Evolutionary conservation across 2,113 vertebrate genomes (phyloP).

Genomic region (Sminthopsis crassicaudata): DNA sequence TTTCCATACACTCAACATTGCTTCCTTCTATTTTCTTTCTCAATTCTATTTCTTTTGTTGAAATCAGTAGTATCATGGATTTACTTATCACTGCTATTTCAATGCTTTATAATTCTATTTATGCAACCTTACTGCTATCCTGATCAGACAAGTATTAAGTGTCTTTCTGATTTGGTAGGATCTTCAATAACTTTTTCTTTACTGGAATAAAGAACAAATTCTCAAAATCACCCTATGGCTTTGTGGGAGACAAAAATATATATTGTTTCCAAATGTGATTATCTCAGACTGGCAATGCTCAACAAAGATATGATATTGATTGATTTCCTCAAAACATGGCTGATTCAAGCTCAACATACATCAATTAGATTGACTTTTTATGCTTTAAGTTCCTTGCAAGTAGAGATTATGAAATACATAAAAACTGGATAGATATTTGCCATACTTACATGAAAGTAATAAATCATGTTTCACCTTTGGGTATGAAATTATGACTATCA

Average conservation of each 20-base stretch:
- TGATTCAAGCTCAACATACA: background rate
- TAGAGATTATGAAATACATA: background rate
- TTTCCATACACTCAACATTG: too few relatives aligned
- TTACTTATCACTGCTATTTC: background rate
- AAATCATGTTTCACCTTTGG: background rate
- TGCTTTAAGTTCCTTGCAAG: background rate
- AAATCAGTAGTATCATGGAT: background rate
- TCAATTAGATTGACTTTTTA: background rate
- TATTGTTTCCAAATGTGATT: background rate
- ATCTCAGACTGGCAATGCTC: background rate
- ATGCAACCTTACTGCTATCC: background rate
- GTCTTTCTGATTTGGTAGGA: background rate
- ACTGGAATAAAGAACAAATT: background rate
- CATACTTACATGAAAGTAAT: background rate
- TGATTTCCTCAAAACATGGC: slow-evolving; percentile 1
- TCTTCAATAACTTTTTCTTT: background rate
- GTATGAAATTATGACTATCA: background rate
- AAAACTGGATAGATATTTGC: background rate
- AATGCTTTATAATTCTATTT: background rate
- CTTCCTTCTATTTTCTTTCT: too few relatives aligned
- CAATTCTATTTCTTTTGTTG: background rate
- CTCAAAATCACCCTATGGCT: background rate
- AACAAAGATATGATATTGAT: background rate
- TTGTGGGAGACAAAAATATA: background rate
- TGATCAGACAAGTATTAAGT: background rate